Base-by-base conservation (phyloP, 1,140 invertebrate species). In the Chrysopa pallens region DNA sequence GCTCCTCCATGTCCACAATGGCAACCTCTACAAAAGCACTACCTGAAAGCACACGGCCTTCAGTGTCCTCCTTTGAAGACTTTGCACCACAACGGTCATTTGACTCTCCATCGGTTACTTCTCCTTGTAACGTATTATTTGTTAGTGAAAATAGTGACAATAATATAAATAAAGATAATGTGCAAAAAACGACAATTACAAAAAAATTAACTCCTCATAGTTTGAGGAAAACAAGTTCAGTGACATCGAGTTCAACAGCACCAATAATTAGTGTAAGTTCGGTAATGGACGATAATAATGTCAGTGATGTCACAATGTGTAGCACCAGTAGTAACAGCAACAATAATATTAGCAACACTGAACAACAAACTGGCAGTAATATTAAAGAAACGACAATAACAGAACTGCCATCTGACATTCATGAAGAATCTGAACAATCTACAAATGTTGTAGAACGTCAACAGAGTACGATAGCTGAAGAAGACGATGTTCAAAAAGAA, bases 201-300 rank as follows among this genome's bases (percentile, higher is more conserved):
- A 49, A 54, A 54, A 51, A 50, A 42, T 52, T 58, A 48, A 60
- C 60, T 46, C 50, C 51, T 44, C 57, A 55, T 17, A 57, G 53
- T 48, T 47, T 63, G 36, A 47, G 54, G 14, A 58, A 62, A 47
- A 54, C 59, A 36, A 54, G 52, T 43, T 59, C 58, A 36, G 58
- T 57, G 31, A 51, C 51, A 29, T 55, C 49, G 23, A 53, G 54
- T 14, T 50, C 61, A 7, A 65, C 65, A 38, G 67, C 76, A 6
- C 77, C 77, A n/a, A 64, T 76, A 29, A 80, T 80, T 48, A 79
- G 76, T 58, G 76, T 80, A 27, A 79, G 74, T 59, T 75, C 76
- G 4, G 77, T 73, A 29, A 69, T 70, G 8, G 76, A 77, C 42
- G 74, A 78, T 38, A 36, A 38, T 28, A 8, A 39, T 36, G 33